Evolutionary conservation across 1,140 invertebrate genomes (phyloP).

Genomic region (Drosophila gunungcola): DNA sequence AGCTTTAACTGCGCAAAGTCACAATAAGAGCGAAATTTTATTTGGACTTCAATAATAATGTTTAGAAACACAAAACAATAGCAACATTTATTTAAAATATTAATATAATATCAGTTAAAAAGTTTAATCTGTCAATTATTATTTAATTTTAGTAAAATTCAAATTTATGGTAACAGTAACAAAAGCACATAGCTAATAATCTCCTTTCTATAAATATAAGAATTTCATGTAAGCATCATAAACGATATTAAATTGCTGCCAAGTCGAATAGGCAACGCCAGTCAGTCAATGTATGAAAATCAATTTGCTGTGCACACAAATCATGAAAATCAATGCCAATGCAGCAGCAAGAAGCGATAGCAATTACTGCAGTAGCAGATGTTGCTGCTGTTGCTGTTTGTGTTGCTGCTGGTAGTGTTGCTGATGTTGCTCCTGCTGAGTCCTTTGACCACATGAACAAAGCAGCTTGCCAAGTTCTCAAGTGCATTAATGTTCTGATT

Average conservation of each 20-base stretch:
- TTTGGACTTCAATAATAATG: slow-evolving; percentile 1
- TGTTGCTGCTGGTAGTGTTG: neutral
- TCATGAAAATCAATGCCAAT: slow-evolving; percentile 23
- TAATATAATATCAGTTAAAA: too few species aligned
- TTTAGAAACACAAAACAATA: neutral
- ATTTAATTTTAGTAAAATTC: too few species aligned
- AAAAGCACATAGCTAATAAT: too few species aligned
- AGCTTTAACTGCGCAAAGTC: neutral
- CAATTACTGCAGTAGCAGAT: slow-evolving; percentile 18
- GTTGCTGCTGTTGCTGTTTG: neutral
- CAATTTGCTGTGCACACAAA: slow-evolving; percentile 16
- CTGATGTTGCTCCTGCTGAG: neutral
- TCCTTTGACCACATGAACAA: slow-evolving; percentile 31
- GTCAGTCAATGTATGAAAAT: too few species aligned
- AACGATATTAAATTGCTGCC: too few species aligned
- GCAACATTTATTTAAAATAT: too few species aligned
- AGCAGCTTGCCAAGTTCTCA: slow-evolving; percentile 37
- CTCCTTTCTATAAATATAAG: too few species aligned
- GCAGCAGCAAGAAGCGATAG: slow-evolving; percentile 20
- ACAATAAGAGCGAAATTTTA: slow-evolving; percentile 4
- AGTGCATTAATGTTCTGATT: slow-evolving; percentile 45
- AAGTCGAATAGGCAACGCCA: neutral
- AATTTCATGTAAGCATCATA: too few species aligned
- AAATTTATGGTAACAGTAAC: too few species aligned
- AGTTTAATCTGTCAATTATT: too few species aligned